These are phyloP conservation scores for Knipowitschia caucasica DNA, from an alignment of 2,797 vertebrate genomes.

Conservation along the genomic window DNA sequence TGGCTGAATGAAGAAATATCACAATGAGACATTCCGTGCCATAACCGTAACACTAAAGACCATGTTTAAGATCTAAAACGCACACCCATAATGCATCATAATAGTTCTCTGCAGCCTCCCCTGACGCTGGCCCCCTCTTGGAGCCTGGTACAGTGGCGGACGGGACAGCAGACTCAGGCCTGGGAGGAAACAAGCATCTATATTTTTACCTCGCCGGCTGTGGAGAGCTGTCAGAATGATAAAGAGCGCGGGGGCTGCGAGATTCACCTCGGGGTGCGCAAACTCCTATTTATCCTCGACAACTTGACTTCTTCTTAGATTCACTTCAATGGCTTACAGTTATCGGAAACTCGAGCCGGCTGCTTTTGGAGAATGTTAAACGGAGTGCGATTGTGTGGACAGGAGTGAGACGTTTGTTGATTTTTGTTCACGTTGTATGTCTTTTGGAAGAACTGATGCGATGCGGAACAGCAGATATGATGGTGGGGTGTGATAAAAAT, in stretches of 20 bases:
- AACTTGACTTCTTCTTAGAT: conserved; percentile 8
- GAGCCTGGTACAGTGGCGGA: conserved; percentile 24
- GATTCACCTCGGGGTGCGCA: conserved; percentile 8
- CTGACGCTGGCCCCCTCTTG: conserved; percentile 18
- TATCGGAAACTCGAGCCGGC: not conserved
- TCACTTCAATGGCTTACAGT: conserved; percentile 7
- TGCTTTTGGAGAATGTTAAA: not conserved
- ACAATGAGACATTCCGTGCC: no score
- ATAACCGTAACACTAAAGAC: no score
- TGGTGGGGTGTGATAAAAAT: no score
- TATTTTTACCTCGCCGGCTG: conserved; percentile 26
- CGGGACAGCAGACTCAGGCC: conserved; percentile 19
- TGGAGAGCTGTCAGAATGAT: conserved; percentile 25
- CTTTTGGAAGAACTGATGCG: conserved; percentile 44
- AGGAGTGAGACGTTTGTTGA: conserved; percentile 11
- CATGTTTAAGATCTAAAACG: no score
- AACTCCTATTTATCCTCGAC: conserved; percentile 10
- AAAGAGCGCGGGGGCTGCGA: conserved; percentile 7
- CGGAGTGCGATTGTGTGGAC: not conserved
- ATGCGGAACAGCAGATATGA: no score
- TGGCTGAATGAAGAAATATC: no score
- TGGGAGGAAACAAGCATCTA: conserved; percentile 4
- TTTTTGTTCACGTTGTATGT: conserved; percentile 34
- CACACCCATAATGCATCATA: no score
- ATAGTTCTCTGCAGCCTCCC: no score